These are phyloP conservation scores for Andrena haemorrhoa DNA, from an alignment of 2,888 invertebrate genomes.

Conservation along the genomic window DNA sequence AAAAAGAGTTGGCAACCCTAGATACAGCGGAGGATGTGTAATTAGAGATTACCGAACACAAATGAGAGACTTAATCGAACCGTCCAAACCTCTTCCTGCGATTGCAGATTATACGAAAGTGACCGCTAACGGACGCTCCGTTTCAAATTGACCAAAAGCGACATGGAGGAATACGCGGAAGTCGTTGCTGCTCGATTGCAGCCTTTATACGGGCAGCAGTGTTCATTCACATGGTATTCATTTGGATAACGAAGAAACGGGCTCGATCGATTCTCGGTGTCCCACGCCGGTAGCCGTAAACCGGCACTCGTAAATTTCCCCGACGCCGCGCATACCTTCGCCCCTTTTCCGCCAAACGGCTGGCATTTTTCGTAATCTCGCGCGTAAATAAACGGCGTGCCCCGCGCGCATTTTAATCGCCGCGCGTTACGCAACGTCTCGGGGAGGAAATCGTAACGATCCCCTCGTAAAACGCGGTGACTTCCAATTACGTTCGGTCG, in stretches of 20 bases:
- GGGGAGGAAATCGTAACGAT: conserved; percentile 56
- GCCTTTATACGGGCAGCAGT: conserved; percentile 4
- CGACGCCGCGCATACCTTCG: conserved; percentile 15
- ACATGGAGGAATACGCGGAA: conserved; percentile 18
- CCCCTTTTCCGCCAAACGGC: not conserved
- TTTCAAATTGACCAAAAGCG: not conserved
- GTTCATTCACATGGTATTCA: conserved; percentile 9
- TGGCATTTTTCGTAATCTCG: conserved; percentile 22
- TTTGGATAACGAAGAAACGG: conserved; percentile 35
- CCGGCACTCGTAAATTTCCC: conserved; percentile 46
- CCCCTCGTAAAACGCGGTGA: conserved; percentile 45
- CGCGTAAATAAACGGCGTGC: conserved; percentile 12
- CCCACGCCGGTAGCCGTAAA: conserved; percentile 50
- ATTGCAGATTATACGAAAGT: too few relatives aligned
- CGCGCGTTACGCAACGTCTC: conserved; percentile 39
- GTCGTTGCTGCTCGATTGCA: conserved; percentile 4
- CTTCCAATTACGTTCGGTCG: conserved; percentile 53
- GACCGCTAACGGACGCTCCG: not conserved
- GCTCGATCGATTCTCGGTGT: conserved; percentile 32
- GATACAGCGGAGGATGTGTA: too few relatives aligned
- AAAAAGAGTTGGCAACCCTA: too few relatives aligned
- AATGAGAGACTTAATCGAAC: too few relatives aligned
- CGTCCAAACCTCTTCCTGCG: too few relatives aligned
- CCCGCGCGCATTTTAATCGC: conserved; percentile 34
- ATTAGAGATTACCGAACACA: too few relatives aligned